phyloP scores from a whole-genome alignment of 2,797 vertebrate species.

The Takifugu rubripes region DNA sequence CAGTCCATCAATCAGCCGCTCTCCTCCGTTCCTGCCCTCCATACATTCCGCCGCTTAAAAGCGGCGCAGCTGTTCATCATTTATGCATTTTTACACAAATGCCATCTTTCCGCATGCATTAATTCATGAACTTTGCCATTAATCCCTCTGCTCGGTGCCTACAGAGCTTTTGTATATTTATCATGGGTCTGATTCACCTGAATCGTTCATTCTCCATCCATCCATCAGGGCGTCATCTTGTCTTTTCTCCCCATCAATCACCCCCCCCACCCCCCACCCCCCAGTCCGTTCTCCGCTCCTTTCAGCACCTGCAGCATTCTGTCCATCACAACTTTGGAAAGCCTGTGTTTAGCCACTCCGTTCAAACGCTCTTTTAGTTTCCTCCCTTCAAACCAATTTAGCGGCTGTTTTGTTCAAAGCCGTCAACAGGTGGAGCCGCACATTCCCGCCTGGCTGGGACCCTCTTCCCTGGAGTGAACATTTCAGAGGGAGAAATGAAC shows the following conservation, averaged over 20 bases:
- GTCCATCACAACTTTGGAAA: constrained; percentile 29
- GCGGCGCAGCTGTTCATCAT: constrained; percentile 3
- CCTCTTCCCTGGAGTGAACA: constrained; percentile 58
- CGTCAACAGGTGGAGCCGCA: constrained; percentile 51
- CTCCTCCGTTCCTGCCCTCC: not conserved
- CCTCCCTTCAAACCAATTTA: constrained; percentile 27
- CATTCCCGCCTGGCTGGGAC: constrained; percentile 42
- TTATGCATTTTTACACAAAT: constrained; percentile 5
- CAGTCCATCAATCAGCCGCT: not conserved
- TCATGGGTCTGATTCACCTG: not conserved
- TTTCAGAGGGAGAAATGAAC: constrained; percentile 61
- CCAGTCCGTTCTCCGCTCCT: not conserved
- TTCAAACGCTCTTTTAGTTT: constrained; percentile 9
- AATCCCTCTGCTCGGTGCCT: not conserved
- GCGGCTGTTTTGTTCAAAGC: constrained; percentile 37
- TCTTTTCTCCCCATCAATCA: constrained; percentile 3
- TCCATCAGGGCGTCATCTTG: constrained; percentile 1
- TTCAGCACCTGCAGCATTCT: constrained; percentile 3
- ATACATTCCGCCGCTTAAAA: not conserved
- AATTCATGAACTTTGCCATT: not conserved
- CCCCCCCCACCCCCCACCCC: not conserved
- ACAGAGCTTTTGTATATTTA: not conserved
- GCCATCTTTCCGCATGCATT: constrained; percentile 1
- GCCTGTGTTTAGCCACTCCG: constrained; percentile 1
- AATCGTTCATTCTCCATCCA: constrained; percentile 2